Base-by-base conservation (phyloP, 1,140 invertebrate species). In the Ips nitidus region DNA sequence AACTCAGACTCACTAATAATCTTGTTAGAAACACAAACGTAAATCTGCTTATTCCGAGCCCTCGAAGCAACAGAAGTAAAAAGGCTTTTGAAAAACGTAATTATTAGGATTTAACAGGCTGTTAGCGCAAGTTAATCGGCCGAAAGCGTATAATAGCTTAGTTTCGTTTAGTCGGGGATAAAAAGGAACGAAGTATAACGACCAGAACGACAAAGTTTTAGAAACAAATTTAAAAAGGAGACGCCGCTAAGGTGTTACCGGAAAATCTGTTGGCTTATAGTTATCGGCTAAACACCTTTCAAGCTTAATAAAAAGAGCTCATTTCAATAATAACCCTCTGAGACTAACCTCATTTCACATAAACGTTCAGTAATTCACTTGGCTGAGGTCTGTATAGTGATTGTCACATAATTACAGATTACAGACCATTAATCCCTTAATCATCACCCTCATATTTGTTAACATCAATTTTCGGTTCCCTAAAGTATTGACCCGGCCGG, bases 71-170 rank as follows among this genome's bases (percentile, higher is more conserved):
- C 56, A 37, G 66, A 60, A 59, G 45, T 52, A 58, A 60, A 67
- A 43, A 67, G 43, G 43, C 56, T 41, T 52, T 60, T 22, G 66
- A 69, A 69, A 69, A 69, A 69, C 67, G 59, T 69, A 69, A 69
- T 69, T 69, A 69, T 69, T 69, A 60, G 67, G 67, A 69, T 69
- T 69, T 69, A 69, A 69, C 67, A 69, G 59, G 67, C 59, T 69
- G 67, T 69, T 69, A 69, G 67, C 52, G 45, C 58, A 62, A 69
- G 58, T 69, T 62, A 69, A 69, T 69, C 67, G 67, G 41, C 22
- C 67, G 67, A 62, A 63, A 69, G 53, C 67, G 67, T 69, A 69
- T 69, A 69, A 69, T 69, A 69, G 67, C 67, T 69, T 62, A 62
- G 67, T 69, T 62, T 69, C 52, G 67, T 69, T 43, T 69, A 68